These are phyloP conservation scores for Eriocheir sinensis DNA, from an alignment of 1,140 invertebrate species.

Conservation along the genomic window DNA sequence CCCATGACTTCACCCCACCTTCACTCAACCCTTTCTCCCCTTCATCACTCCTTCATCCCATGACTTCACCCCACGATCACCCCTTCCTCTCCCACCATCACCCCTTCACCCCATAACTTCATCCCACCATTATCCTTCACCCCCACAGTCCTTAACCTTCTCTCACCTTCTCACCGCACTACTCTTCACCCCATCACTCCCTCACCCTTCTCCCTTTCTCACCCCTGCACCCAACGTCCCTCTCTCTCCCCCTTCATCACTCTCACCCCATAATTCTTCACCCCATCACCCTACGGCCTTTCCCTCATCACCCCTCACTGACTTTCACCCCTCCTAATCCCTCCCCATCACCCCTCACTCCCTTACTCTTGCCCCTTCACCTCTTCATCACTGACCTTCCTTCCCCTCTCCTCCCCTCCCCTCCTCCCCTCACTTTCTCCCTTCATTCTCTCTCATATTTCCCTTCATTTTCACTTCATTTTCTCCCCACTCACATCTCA, in stretches of 20 bases:
- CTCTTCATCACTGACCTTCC: not conserved
- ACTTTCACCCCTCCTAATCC: not conserved
- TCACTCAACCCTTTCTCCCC: no score
- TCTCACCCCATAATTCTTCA: not conserved
- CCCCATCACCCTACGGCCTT: not conserved
- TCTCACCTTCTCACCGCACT: not conserved
- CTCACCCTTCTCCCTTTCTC: not conserved
- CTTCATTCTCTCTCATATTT: no score
- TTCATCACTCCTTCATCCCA: not conserved
- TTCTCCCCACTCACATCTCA: not conserved
- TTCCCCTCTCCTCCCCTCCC: not conserved
- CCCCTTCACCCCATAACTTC: no score
- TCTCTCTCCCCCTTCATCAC: not conserved
- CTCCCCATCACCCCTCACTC: not conserved
- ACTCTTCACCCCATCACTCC: not conserved
- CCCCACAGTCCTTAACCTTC: not conserved
- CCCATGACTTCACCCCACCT: no score
- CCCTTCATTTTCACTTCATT: not conserved
- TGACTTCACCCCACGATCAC: not conserved
- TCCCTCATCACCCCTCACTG: not conserved
- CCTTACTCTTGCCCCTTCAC: not conserved
- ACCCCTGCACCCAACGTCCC: not conserved
- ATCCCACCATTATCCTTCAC: no score
- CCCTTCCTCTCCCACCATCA: not conserved
- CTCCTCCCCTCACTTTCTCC: not conserved